phyloP scores from a whole-genome alignment of 2,888 invertebrate species.

The Lithophane socia region DNA sequence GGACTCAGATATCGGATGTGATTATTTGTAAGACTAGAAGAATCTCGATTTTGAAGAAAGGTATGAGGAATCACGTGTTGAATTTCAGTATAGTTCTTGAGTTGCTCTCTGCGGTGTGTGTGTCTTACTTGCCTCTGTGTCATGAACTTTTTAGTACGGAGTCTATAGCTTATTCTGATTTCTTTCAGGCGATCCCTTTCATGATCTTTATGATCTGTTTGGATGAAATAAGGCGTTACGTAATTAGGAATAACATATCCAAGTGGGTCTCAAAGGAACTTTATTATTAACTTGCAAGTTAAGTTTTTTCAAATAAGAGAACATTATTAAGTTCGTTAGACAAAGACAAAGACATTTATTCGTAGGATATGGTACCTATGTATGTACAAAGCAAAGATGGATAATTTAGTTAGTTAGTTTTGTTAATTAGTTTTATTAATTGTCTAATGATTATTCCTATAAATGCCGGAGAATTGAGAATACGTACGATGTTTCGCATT shows the following conservation, averaged over 20 bases:
- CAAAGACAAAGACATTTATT: too few relatives aligned
- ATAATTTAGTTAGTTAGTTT: neutral
- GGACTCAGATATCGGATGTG: constrained; percentile 94
- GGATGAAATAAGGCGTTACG: constrained; percentile 93
- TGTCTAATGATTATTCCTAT: neutral
- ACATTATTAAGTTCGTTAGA: constrained; percentile 12
- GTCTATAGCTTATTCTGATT: constrained; percentile 92
- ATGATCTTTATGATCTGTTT: constrained; percentile 93
- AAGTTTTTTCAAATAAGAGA: neutral
- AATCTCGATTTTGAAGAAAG: constrained; percentile 93
- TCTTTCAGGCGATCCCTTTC: constrained; percentile 94
- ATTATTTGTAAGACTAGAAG: constrained; percentile 95
- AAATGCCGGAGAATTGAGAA: neutral
- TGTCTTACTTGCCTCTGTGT: constrained; percentile 93
- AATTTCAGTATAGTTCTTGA: constrained; percentile 92
- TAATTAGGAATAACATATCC: constrained; percentile 92
- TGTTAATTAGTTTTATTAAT: neutral
- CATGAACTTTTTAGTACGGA: constrained; percentile 93
- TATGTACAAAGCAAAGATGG: too few relatives aligned
- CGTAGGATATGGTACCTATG: too few relatives aligned
- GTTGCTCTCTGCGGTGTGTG: constrained; percentile 91
- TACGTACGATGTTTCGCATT: neutral
- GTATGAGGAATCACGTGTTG: constrained; percentile 93
- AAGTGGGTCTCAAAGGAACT: constrained; percentile 94
- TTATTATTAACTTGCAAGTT: constrained; percentile 90